Percentiles rank a stretch among this genome's conserved stretches.
Conservation (phyloP, 1,140 invertebrate species). For the Conus ventricosus region DNA sequence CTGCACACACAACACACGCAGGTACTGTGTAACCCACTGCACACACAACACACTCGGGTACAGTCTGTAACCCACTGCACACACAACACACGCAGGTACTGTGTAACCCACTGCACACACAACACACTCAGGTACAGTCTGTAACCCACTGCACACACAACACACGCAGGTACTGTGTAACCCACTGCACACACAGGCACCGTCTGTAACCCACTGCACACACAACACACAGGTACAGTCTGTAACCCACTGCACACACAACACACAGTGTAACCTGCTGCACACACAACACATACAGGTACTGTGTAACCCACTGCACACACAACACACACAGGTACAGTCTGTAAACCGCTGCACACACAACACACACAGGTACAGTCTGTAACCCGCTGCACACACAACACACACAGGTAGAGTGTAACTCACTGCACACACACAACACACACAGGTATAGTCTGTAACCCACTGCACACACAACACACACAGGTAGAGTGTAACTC, state of each 20-base stretch:
- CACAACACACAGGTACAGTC: neutral
- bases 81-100: neutral
- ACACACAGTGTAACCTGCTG: conserved; percentile 77
- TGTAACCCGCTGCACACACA: conserved; percentile 45
- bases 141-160: conserved; percentile 76
- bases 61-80: neutral
- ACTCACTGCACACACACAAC: neutral
- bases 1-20: conserved; percentile 67
- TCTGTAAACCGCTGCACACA: conserved; percentile 50
- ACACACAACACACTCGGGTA: neutral
- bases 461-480: conserved; percentile 75
- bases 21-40: conserved; percentile 64
- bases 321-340: conserved; percentile 73
- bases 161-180: conserved; percentile 54
- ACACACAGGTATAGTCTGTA: conserved; percentile 72
- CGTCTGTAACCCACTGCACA: neutral
- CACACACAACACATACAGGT: conserved; percentile 77
- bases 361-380: conserved; percentile 75
- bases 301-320: conserved; percentile 77
- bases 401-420: neutral
- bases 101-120: conserved; percentile 77
- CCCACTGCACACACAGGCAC: neutral
- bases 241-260: too few species aligned
- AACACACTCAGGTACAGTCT: conserved; percentile 76
- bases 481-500: conserved; percentile 74